phyloP scores from a whole-genome alignment of 2,888 invertebrate species.

The Shargacucullia verbasci region DNA sequence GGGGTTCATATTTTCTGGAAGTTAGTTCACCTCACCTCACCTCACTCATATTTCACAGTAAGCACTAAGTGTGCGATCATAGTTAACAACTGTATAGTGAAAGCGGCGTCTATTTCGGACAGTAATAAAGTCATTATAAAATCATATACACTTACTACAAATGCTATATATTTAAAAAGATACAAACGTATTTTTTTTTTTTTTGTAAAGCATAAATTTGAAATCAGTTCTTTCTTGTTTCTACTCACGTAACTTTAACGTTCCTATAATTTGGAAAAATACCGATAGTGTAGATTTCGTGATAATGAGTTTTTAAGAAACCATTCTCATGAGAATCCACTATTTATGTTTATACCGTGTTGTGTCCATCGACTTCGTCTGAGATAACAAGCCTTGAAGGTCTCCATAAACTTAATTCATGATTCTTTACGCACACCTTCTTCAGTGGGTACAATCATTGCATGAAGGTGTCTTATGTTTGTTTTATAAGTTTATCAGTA shows the following conservation, averaged over 20 bases:
- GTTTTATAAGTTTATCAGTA: not conserved
- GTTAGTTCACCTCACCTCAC: conserved; percentile 10
- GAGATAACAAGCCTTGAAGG: not conserved
- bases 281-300: too few species aligned
- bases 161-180: conserved; percentile 20
- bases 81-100: conserved; percentile 44
- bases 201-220: not conserved
- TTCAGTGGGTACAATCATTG: not conserved
- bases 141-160: conserved; percentile 26
- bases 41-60: conserved; percentile 44
- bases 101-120: conserved; percentile 46
- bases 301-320: too few species aligned
- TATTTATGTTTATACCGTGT: too few species aligned
- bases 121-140: conserved; percentile 42
- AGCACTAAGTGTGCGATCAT: conserved; percentile 34
- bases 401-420: conserved; percentile 26
- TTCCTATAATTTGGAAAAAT: too few species aligned
- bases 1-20: not conserved
- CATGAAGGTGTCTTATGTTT: conserved; percentile 10
- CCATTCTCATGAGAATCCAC: too few species aligned
- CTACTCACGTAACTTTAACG: too few species aligned
- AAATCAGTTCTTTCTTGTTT: not conserved
- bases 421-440: conserved; percentile 9
- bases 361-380: conserved; percentile 3
- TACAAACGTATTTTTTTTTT: conserved; percentile 1